Evolutionary conservation across 2,113 vertebrate genomes (phyloP), one percentile per base, ranked within the genome.

Genomic region (Solenodon paradoxus): DNA sequence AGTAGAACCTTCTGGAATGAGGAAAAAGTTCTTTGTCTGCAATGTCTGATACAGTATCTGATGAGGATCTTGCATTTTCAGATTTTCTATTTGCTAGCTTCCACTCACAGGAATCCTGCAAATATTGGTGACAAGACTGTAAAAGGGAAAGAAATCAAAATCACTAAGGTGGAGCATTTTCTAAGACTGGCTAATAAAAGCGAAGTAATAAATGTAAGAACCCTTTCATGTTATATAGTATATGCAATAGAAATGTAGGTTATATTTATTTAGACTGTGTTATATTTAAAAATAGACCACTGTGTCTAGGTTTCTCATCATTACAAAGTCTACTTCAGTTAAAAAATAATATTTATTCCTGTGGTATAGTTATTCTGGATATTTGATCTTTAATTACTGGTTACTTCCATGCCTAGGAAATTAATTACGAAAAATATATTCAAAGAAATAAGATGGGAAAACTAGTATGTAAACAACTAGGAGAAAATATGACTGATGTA

Each of bases 231-330:
- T 88, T 89, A 30, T 19, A 78, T 57, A 51, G 30, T 53, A 15
- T 63, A 57, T 66, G 63, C 22, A 75, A 96, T 93, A 69, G 22
- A 78, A 88, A 81, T 55, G 19, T 85, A 93, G 35, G 24, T 55
- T 88, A 55, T 81, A 63, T 72, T 79, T 88, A 63, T 94, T 95
- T 89, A 93, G 38, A 74, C 22, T 61, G 16, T 90, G 11, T 80
- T 81, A 16, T 81, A 35, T 79, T 94, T 93, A 68, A 95, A 95
- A 66, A 38, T 66, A 79, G 74, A 78, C 26, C 11, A 30, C 16
- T 55, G 1, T 55, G 10, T 71, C 20, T 38, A 53, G 75, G 13
- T 49, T 92, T 93, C 30, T 78, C 49, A 72, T 35, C 42, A 87
- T 93, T 88, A 75, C 57, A 45, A 90, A 75, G 30, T 49, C 38